Percentiles rank a stretch among this genome's conserved stretches.
phyloP scores from a whole-genome alignment of 30 jellyfish, hydroid and myxozoan species.

The Turritopsis rubra region DNA sequence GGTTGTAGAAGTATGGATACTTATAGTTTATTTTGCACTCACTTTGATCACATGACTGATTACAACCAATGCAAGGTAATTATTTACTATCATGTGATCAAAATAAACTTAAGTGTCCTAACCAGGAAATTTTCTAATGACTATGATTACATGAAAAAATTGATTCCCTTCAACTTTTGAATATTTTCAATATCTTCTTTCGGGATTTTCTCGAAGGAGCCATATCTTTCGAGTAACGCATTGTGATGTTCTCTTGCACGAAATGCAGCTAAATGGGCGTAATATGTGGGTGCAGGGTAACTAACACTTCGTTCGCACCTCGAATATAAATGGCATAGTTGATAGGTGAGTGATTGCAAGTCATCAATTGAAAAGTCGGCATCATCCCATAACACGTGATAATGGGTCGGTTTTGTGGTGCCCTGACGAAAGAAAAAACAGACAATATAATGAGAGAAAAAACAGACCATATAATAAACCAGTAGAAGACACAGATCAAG shows the following conservation, averaged over 20 bases:
- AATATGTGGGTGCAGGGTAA: constrained; percentile 74
- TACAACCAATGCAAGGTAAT: too few relatives aligned
- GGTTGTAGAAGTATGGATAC: too few relatives aligned
- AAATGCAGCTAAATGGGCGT: constrained; percentile 71
- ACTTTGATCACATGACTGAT: too few relatives aligned
- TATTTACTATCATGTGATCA: too few relatives aligned
- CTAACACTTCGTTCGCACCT: constrained; percentile 67
- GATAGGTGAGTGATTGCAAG: constrained; percentile 39
- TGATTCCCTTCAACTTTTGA: not conserved
- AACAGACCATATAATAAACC: not conserved
- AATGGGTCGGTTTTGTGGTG: constrained; percentile 64
- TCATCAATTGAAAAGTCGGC: constrained; percentile 49
- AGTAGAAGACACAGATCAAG: not conserved
- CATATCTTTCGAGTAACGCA: constrained; percentile 11
- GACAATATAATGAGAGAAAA: not conserved
- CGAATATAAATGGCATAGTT: constrained; percentile 53
- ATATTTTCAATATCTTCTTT: not conserved
- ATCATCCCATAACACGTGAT: constrained; percentile 59
- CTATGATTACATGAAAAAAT: constrained; percentile 13
- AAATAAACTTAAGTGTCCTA: too few relatives aligned
- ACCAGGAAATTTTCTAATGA: too few relatives aligned
- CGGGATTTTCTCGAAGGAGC: not conserved
- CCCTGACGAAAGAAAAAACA: constrained; percentile 36
- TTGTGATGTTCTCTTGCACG: constrained; percentile 54
- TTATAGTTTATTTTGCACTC: too few relatives aligned